A percentile compares a stretch with the other conserved stretches of the same genome.
phyloP scores from a whole-genome alignment of 2,888 invertebrate species.

The Sympetrum striolatum region DNA sequence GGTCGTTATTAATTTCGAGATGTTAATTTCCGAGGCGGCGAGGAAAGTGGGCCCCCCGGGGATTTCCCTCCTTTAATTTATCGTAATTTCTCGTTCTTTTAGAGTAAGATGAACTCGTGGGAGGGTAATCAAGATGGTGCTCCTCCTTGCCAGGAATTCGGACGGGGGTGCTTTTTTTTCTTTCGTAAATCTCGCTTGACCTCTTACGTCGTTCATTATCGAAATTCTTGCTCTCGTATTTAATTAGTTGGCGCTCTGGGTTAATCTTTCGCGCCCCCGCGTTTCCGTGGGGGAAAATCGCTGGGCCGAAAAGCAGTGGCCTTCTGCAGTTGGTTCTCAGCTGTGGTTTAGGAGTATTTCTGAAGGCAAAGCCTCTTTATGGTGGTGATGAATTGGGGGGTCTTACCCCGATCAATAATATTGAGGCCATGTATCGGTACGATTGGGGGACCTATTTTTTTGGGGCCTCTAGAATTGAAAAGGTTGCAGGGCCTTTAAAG shows the following conservation, averaged over 20 bases:
- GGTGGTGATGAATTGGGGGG: too few relatives aligned
- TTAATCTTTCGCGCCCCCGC: too few relatives aligned
- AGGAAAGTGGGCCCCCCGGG: not conserved
- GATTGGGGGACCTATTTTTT: too few relatives aligned
- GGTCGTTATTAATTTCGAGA: slow-evolving; percentile 24
- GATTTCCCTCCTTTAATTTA: not conserved
- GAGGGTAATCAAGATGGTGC: not conserved
- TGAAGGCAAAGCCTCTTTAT: too few relatives aligned
- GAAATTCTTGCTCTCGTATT: not conserved
- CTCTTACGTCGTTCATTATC: not conserved
- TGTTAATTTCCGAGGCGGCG: slow-evolving; percentile 4
- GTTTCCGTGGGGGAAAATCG: too few relatives aligned
- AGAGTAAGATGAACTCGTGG: not conserved
- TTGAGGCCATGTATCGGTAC: too few relatives aligned
- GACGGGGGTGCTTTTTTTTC: not conserved
- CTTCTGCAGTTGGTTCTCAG: too few relatives aligned
- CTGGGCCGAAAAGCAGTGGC: too few relatives aligned
- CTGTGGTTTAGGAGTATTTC: too few relatives aligned
- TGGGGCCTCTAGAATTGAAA: too few relatives aligned
- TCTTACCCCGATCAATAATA: too few relatives aligned
- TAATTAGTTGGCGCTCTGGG: not conserved
- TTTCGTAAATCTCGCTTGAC: not conserved
- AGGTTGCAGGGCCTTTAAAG: too few relatives aligned
- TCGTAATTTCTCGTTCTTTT: not conserved
- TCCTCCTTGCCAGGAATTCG: not conserved